Conservation (phyloP, 2,797 vertebrate species). For the Schizothorax lantsangensis region DNA sequence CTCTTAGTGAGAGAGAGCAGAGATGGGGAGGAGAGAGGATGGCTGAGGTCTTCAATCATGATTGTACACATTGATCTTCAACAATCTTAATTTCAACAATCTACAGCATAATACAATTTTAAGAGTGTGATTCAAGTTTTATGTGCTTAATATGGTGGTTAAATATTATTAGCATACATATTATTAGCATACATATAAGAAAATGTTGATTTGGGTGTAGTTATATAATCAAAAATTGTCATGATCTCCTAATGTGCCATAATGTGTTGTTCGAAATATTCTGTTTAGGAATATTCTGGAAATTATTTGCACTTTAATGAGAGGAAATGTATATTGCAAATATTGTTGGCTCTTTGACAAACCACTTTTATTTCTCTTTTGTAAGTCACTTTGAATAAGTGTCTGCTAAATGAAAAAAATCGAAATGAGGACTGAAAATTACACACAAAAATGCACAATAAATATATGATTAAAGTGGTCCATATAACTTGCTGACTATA, state of each 20-base stretch:
- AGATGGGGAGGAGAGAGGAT: constrained; percentile 31
- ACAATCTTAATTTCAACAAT: not conserved
- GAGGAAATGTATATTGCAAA: not conserved
- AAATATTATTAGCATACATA: not conserved
- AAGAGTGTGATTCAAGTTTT: not conserved
- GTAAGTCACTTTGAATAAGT: too few species aligned
- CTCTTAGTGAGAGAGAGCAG: not conserved
- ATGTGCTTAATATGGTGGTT: not conserved
- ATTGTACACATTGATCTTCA: constrained; percentile 19
- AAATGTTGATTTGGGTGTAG: not conserved
- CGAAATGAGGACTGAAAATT: not conserved
- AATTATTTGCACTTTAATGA: not conserved
- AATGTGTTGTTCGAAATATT: not conserved
- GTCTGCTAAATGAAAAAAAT: too few species aligned
- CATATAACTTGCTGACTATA: not conserved
- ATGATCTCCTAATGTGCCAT: not conserved
- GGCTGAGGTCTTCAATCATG: not conserved
- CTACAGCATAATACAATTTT: not conserved
- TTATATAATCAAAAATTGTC: not conserved
- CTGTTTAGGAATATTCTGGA: not conserved
- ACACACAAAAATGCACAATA: not conserved
- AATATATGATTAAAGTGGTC: not conserved
- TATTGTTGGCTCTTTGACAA: too few species aligned
- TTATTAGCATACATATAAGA: not conserved
- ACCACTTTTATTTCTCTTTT: too few species aligned